Evolutionary conservation across 2,797 vertebrate species (phyloP), one percentile per base, ranked within the genome.

Genomic region (Sibirionetta formosa): DNA sequence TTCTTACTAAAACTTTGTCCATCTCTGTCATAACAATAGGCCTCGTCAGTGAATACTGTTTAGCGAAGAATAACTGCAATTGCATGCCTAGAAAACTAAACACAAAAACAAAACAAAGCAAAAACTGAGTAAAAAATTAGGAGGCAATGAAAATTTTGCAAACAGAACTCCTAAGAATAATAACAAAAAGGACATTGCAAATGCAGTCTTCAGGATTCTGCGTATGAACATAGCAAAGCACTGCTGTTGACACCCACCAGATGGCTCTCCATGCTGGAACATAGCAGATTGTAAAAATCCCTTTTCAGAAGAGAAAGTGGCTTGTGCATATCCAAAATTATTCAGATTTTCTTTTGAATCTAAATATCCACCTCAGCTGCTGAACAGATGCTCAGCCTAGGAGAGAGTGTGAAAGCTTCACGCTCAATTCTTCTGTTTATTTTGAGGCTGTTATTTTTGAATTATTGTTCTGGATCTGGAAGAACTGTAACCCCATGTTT

Each of bases 261-360:
- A 71, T 94, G 95, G 77, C 96, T 86, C 95, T 83, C 54, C 27
- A 42, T 26, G 10, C 89, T 94, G 89, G 66, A 86, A 22, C 35
- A 86, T 0, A 24, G 42, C 46, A 17, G 24, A 1, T 2, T 17
- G 51, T 31, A 60, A 80, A 70, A 89, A 65, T 56, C 44, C 20
- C 9, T 75, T 29, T 22, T 48, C 38, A 0, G 0, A 24, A 70
- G 38, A 69, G 61, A 64, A 69, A 53, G 31, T 12, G 24, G n/a
- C 13, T 83, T 63, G 44, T 9, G 27, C 11, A 18, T 44, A 63
- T 4, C 20, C 51, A 58, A 61, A 92, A 84, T 14, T 18, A 60
- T 35, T 24, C 10, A 42, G 14, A 63, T 69, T 83, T 86, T 50
- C 40, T 78, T 69, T 83, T 76, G 72, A 81, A 48, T 79, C 46